These are phyloP conservation scores for Caenorhabditis plicata DNA, from an alignment of 2,888 invertebrate genomes.

Conservation along the genomic window DNA sequence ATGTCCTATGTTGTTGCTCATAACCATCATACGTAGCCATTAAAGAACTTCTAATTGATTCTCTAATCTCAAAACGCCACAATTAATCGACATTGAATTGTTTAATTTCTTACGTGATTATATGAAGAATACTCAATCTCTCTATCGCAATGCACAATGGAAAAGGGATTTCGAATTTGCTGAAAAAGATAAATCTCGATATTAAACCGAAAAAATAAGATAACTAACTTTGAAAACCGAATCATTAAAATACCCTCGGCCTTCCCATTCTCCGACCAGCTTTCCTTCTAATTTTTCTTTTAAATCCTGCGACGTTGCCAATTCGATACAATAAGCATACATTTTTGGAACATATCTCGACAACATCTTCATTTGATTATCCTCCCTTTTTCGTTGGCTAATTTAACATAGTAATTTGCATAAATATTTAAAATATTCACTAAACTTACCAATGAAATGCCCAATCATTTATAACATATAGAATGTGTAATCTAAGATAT, in stretches of 20 bases:
- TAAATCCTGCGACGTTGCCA: slow-evolving; percentile 67
- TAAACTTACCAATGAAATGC: slow-evolving; percentile 76
- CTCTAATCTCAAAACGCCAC: slow-evolving; percentile 4
- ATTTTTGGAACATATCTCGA: slow-evolving; percentile 94
- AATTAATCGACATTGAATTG: too few species aligned
- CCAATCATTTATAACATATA: slow-evolving; percentile 97
- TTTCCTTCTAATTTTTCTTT: slow-evolving; percentile 75
- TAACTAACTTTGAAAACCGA: slow-evolving; percentile 53
- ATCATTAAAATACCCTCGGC: slow-evolving; percentile 73
- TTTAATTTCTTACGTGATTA: too few species aligned
- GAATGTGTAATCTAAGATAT: slow-evolving; percentile 90
- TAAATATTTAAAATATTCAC: neutral
- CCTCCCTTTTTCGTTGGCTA: slow-evolving; percentile 92
- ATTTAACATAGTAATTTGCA: neutral
- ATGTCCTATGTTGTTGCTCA: slow-evolving; percentile 88
- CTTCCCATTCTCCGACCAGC: slow-evolving; percentile 88
- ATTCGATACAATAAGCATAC: slow-evolving; percentile 89
- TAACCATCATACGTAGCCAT: slow-evolving; percentile 76
- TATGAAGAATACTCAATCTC: slow-evolving; percentile 24
- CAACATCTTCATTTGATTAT: slow-evolving; percentile 87
- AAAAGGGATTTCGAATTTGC: slow-evolving; percentile 79
- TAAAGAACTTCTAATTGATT: slow-evolving; percentile 12
- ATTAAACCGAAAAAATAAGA: slow-evolving; percentile 64
- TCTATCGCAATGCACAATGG: slow-evolving; percentile 31
- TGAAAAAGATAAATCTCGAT: too few species aligned